Evolutionary conservation across 2,797 vertebrate genomes (phyloP), one percentile per base, ranked within the genome.

Genomic region (Vespertilio murinus): DNA sequence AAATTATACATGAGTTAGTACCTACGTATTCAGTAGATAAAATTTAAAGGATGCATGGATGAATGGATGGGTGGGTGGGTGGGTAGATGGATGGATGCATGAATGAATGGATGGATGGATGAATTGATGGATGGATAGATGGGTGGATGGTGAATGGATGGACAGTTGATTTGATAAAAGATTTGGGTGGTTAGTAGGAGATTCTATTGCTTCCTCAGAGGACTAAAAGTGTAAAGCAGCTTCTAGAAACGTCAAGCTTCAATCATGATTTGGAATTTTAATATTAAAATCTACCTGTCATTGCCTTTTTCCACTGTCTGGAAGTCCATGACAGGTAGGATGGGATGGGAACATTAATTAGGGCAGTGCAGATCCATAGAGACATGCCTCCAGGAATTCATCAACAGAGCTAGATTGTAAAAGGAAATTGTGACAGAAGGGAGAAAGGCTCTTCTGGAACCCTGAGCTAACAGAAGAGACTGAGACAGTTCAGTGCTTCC

Each of bases 171-270:
- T 59, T 59, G 56, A 28, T 59, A 59, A 17, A 80, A 52, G 52
- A 79, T 45, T 74, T 54, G 17, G 77, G 40, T 73, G 20, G 5
- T 81, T 65, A 38, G 14, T 70, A 65, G 42, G 33, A 47, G 42
- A 61, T 23, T 30, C 47, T 79, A 1, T 78, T 78, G 12, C n/a
- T 80, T 77, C 3, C 42, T 86, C 52, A 40, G 30, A 81, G 38
- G 28, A 82, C 69, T 61, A 9, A 23, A 45, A 61, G 5, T 85
- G 28, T 74, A 94, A 92, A 81, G 25, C 18, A 84, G 33, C 70
- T 88, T 85, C 70, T 90, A 61, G 78, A 90, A 95, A 89, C 16
- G 25, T 28, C 45, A 78, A 10, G 5, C 52, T 87, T 87, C 22
- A 35, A 6, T 78, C 30, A 45, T 69, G 14, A 81, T 88, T 85